Evolutionary conservation across 2,888 invertebrate species (phyloP).

Genomic region (Acanthosoma haemorrhoidale): DNA sequence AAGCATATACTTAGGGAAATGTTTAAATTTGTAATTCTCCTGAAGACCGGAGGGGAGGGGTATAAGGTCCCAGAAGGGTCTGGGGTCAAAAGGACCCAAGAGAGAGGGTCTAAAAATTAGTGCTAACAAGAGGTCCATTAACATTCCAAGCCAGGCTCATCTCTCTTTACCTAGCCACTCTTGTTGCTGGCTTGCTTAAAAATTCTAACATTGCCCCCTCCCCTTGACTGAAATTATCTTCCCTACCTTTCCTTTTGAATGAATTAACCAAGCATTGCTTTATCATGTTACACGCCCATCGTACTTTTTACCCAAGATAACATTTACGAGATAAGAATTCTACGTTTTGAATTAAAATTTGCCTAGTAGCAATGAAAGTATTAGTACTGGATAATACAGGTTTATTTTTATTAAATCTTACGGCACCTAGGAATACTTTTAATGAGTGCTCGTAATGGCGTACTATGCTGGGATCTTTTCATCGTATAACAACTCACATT

Average conservation of each 20-base stretch:
- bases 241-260: background rate
- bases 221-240: background rate
- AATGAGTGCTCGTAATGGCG: too few species aligned
- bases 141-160: background rate
- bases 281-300: slow-evolving; percentile 19
- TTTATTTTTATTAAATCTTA: too few species aligned
- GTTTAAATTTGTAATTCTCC: slow-evolving; percentile 12
- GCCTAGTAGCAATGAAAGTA: too few species aligned
- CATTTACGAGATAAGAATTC: too few species aligned
- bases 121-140: slow-evolving; percentile 21
- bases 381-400: too few species aligned
- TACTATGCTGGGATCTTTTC: too few species aligned
- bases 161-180: slow-evolving; percentile 12
- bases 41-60: background rate
- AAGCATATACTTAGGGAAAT: slow-evolving; percentile 2
- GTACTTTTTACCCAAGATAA: too few species aligned
- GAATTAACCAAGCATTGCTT: slow-evolving; percentile 22
- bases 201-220: slow-evolving; percentile 20
- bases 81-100: slow-evolving; percentile 10
- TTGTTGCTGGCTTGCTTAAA: background rate
- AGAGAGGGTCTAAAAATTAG: slow-evolving; percentile 20
- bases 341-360: too few species aligned
- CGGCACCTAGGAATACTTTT: too few species aligned
- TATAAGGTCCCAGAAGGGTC: background rate
- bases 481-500: too few species aligned